phyloP scores from a whole-genome alignment of 1,140 invertebrate genomes.

The Medauroidea extradentata region DNA sequence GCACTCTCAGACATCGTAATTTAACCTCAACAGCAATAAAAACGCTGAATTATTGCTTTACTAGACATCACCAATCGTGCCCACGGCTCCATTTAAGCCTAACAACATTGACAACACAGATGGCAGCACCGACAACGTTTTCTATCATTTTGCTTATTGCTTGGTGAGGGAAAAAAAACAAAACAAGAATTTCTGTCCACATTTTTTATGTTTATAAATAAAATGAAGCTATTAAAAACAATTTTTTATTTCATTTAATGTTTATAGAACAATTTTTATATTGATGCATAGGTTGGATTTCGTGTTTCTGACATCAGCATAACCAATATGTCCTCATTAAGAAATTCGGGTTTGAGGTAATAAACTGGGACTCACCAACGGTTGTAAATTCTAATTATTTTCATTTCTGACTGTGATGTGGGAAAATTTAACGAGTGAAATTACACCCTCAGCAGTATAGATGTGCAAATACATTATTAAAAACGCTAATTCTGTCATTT shows the following conservation, averaged over 20 bases:
- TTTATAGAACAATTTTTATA: background rate
- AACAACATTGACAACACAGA: slow-evolving; percentile 67
- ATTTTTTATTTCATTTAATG: background rate
- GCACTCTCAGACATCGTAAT: too few species aligned
- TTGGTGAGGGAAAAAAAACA: slow-evolving; percentile 4
- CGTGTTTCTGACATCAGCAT: slow-evolving; percentile 36
- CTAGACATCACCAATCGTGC: slow-evolving; percentile 24
- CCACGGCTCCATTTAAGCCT: slow-evolving; percentile 49
- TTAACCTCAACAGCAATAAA: background rate
- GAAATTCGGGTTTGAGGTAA: slow-evolving; percentile 38
- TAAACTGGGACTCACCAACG: slow-evolving; percentile 33
- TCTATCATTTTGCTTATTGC: slow-evolving; percentile 16
- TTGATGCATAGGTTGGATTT: background rate
- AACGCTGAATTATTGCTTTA: background rate
- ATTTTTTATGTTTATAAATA: background rate
- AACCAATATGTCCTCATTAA: slow-evolving; percentile 56
- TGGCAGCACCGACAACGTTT: slow-evolving; percentile 46
- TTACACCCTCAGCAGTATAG: slow-evolving; percentile 23
- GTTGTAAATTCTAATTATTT: slow-evolving; percentile 11
- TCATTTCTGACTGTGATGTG: slow-evolving; percentile 13
- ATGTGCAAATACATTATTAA: slow-evolving; percentile 44
- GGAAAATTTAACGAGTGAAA: slow-evolving; percentile 13
- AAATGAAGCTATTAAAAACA: background rate
- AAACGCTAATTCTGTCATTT: slow-evolving; percentile 48
- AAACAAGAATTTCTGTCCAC: background rate